Conservation (phyloP, 2,113 vertebrate genomes). For the Perca flavescens region DNA sequence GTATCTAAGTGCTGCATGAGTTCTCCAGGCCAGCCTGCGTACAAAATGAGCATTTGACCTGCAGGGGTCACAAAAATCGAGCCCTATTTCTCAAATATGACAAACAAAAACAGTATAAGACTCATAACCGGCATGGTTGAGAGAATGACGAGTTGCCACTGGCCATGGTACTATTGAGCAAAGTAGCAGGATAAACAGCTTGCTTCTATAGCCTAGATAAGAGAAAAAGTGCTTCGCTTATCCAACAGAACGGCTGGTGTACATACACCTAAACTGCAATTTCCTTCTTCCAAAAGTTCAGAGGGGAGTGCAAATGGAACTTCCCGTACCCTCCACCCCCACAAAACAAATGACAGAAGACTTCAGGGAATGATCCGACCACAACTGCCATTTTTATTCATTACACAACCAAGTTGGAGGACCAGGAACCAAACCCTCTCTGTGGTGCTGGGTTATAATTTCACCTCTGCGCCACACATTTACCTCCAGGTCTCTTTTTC, state of each 20-base stretch:
- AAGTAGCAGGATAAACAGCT: background rate
- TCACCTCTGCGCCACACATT: background rate
- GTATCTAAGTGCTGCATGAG: too few species aligned
- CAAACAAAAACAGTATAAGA: background rate
- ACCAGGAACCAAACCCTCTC: too few species aligned
- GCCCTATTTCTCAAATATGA: background rate
- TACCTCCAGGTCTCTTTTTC: background rate
- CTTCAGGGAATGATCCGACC: too few species aligned
- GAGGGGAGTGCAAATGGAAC: conserved; percentile 12
- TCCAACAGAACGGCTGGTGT: background rate
- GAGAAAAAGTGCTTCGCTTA: background rate
- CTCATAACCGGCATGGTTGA: background rate
- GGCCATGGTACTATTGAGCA: background rate
- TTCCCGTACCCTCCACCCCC: conserved; percentile 19
- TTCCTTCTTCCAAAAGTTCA: conserved; percentile 32
- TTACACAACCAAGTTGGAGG: too few species aligned
- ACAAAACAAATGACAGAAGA: too few species aligned
- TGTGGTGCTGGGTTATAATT: background rate
- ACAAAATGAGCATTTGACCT: too few species aligned
- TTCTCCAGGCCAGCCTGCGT: too few species aligned
- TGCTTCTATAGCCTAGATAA: too few species aligned
- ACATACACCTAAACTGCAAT: conserved; percentile 13
- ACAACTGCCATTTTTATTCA: too few species aligned
- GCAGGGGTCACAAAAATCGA: background rate
- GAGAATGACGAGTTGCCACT: background rate